phyloP scores from a whole-genome alignment of 2,113 vertebrate species.

The Heliornis fulica region DNA sequence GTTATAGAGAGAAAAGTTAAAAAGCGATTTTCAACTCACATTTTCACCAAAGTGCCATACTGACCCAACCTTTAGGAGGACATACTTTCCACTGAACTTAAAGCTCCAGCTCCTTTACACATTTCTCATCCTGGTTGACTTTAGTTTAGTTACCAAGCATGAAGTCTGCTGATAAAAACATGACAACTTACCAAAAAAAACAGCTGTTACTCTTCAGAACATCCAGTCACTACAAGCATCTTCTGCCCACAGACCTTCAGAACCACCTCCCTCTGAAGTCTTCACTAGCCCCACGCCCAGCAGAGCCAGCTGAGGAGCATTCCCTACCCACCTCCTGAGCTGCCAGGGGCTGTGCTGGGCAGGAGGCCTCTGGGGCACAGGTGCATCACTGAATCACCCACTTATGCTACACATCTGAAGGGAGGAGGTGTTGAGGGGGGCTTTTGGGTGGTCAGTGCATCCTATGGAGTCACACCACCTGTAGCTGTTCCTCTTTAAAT shows the following conservation, averaged over 20 bases:
- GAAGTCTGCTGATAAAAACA: background rate
- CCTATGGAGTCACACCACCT: background rate
- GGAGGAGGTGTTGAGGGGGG: background rate
- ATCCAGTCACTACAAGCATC: fast-evolving
- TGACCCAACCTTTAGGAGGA: background rate
- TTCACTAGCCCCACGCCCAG: too few relatives aligned
- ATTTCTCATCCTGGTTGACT: background rate
- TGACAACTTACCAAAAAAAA: background rate
- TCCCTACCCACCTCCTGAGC: fast-evolving
- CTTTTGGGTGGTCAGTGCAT: background rate
- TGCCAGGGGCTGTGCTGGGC: background rate
- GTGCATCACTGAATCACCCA: background rate
- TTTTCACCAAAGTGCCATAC: background rate
- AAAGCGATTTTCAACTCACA: background rate
- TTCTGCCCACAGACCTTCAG: fast-evolving
- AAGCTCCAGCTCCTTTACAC: background rate
- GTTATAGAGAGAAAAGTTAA: background rate
- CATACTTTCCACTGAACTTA: background rate
- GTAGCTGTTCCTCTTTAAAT: background rate
- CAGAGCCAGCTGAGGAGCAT: fast-evolving
- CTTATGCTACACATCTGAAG: background rate
- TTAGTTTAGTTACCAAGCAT: background rate
- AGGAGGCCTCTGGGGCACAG: background rate
- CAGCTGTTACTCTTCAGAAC: background rate
- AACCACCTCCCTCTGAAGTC: background rate